A percentile compares a stretch with the other conserved stretches of the same genome.
Evolutionary conservation across 2,888 invertebrate genomes (phyloP).

Genomic region (Criorhina ranunculi): DNA sequence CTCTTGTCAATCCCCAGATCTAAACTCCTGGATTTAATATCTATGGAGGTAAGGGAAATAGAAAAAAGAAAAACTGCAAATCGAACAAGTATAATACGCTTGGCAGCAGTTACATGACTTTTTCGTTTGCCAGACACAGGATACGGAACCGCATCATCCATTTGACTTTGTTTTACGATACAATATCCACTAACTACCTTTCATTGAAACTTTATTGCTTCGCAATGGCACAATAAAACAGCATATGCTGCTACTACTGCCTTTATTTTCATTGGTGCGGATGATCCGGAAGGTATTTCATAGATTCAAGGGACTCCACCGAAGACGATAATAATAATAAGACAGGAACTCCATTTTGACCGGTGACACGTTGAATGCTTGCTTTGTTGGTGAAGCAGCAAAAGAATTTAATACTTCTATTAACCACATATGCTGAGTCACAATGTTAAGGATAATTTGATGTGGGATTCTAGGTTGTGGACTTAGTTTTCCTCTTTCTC

Average conservation of each 20-base stretch:
- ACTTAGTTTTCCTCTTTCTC: slow-evolving; percentile 1
- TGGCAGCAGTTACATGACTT: slow-evolving; percentile 43
- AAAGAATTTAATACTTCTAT: slow-evolving; percentile 66
- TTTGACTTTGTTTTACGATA: slow-evolving; percentile 68
- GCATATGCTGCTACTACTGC: slow-evolving; percentile 50
- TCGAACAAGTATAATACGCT: slow-evolving; percentile 4
- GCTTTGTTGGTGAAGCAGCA: slow-evolving; percentile 47
- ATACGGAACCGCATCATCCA: slow-evolving; percentile 50
- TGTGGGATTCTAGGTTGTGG: slow-evolving; percentile 30
- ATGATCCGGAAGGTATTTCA: slow-evolving; percentile 44
- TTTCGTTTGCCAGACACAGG: slow-evolving; percentile 24
- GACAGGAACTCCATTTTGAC: slow-evolving; percentile 55
- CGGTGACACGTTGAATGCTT: slow-evolving; percentile 57
- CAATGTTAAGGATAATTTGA: slow-evolving; percentile 59
- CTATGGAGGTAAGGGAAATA: neutral
- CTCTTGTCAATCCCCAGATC: neutral
- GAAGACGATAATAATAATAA: slow-evolving; percentile 50
- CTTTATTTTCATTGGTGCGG: slow-evolving; percentile 27
- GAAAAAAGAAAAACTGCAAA: neutral
- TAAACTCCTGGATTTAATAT: neutral
- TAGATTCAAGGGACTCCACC: slow-evolving; percentile 39
- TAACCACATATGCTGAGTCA: slow-evolving; percentile 64
- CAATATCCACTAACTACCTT: slow-evolving; percentile 68
- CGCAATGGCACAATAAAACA: slow-evolving; percentile 66
- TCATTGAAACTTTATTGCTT: slow-evolving; percentile 74